Conservation (phyloP, 37 sponge, comb jelly and placozoan species). For the Cliona cf. orientalis region DNA sequence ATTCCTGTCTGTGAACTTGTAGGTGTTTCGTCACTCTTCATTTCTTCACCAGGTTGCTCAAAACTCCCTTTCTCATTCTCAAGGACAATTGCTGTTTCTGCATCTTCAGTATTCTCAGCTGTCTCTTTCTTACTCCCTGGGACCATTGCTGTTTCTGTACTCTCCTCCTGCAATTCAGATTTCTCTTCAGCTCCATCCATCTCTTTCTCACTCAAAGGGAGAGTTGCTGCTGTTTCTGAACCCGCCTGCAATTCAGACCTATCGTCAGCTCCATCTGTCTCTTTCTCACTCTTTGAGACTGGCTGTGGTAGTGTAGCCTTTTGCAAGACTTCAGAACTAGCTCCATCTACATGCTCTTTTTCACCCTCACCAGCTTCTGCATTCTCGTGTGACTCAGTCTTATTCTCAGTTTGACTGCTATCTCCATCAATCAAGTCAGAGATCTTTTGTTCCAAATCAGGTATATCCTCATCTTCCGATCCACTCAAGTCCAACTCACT, state of each 20-base stretch:
- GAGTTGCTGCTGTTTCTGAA: not conserved
- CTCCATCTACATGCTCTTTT: too few relatives aligned
- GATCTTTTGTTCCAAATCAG: constrained; percentile 7
- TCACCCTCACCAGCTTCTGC: too few relatives aligned
- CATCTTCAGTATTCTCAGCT: not conserved
- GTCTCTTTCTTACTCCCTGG: not conserved
- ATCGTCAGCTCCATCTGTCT: not conserved
- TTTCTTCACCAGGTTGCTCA: too few relatives aligned
- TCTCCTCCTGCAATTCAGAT: not conserved
- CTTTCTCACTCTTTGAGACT: not conserved
- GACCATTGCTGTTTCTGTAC: not conserved
- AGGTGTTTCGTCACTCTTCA: too few relatives aligned
- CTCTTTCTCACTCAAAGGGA: not conserved
- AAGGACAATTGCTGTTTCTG: too few relatives aligned
- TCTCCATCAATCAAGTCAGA: not conserved
- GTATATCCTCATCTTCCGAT: constrained; percentile 4
- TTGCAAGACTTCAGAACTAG: too few relatives aligned
- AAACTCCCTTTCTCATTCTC: too few relatives aligned
- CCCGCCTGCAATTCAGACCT: not conserved
- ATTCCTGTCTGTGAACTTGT: too few relatives aligned
- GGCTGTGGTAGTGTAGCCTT: too few relatives aligned
- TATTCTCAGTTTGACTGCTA: not conserved
- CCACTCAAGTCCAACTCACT: not conserved
- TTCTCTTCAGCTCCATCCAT: not conserved
- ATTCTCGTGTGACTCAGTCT: too few relatives aligned